Evolutionary conservation across 2,797 vertebrate genomes (phyloP).

Genomic region (Chrosomus eos): DNA sequence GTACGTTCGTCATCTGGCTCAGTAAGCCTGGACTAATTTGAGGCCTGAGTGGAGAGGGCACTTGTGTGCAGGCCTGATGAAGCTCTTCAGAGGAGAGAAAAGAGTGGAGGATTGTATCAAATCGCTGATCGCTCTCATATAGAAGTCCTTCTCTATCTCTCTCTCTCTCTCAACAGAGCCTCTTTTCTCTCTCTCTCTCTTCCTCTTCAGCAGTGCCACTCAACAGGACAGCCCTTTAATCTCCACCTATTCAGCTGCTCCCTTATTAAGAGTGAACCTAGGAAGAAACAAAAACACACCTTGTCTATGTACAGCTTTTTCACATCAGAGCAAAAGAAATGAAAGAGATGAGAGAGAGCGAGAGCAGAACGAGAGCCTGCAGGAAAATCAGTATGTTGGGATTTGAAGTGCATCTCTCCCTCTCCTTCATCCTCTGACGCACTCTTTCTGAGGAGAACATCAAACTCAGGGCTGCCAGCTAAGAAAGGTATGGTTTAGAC

Average conservation of each 20-base stretch:
- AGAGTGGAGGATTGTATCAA: constrained; percentile 71
- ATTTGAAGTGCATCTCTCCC: constrained; percentile 37
- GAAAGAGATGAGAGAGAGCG: constrained; percentile 20
- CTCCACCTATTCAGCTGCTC: constrained; percentile 62
- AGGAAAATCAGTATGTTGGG: constrained; percentile 51
- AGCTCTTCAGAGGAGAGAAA: constrained; percentile 75
- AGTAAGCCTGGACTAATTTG: constrained; percentile 72
- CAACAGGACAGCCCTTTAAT: constrained; percentile 62
- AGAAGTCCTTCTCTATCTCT: constrained; percentile 36
- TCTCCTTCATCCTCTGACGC: constrained; percentile 49
- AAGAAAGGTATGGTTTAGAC: constrained; percentile 48
- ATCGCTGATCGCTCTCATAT: constrained; percentile 51
- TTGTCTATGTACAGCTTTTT: constrained; percentile 38
- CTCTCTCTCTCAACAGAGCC: constrained; percentile 25
- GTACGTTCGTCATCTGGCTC: constrained; percentile 54
- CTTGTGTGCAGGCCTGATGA: constrained; percentile 77
- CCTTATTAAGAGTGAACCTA: constrained; percentile 63
- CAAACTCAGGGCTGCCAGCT: constrained; percentile 49
- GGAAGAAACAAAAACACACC: constrained; percentile 53
- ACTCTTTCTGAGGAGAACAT: constrained; percentile 48
- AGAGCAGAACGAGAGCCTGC: constrained; percentile 27
- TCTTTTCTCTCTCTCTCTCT: constrained; percentile 4
- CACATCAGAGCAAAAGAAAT: constrained; percentile 37
- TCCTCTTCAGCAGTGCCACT: constrained; percentile 50
- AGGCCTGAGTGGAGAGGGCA: constrained; percentile 75